These are phyloP conservation scores for Ophonus ardosiacus DNA, from an alignment of 2,888 invertebrate species.

Conservation along the genomic window DNA sequence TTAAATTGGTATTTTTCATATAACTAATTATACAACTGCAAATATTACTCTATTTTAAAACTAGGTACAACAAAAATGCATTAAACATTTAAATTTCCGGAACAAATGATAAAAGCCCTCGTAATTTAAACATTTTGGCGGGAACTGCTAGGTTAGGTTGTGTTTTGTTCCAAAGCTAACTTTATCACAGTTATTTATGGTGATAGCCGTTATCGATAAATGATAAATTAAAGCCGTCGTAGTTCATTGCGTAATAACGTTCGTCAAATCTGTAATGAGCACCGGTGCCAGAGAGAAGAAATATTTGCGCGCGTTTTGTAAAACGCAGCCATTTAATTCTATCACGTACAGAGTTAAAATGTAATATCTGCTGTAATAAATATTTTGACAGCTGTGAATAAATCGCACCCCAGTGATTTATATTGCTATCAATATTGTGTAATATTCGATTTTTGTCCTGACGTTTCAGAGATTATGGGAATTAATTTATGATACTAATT, in stretches of 20 bases:
- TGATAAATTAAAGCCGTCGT: slow-evolving; percentile 43
- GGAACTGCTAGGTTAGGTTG: not conserved
- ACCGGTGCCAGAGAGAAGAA: not conserved
- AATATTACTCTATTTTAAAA: no score
- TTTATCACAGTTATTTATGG: slow-evolving; percentile 53
- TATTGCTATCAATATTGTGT: slow-evolving; percentile 31
- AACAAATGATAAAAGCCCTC: not conserved
- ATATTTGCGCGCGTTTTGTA: slow-evolving; percentile 38
- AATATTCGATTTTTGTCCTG: slow-evolving; percentile 37
- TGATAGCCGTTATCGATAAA: slow-evolving; percentile 48
- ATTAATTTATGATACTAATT: slow-evolving; percentile 34
- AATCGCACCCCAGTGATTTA: slow-evolving; percentile 14
- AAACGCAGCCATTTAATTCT: slow-evolving; percentile 44
- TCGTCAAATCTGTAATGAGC: slow-evolving; percentile 52
- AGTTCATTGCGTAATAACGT: slow-evolving; percentile 50
- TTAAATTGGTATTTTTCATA: no score
- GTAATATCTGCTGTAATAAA: slow-evolving; percentile 44
- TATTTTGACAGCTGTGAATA: slow-evolving; percentile 40
- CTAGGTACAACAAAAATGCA: no score
- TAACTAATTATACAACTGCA: no score
- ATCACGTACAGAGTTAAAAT: slow-evolving; percentile 47
- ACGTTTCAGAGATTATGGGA: slow-evolving; percentile 9
- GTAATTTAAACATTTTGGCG: not conserved
- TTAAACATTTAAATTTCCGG: not conserved
- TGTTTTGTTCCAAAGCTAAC: slow-evolving; percentile 40